Percentiles rank a stretch among this genome's conserved stretches.
Conservation (phyloP, 2,113 vertebrate species). For the Fulica atra region DNA sequence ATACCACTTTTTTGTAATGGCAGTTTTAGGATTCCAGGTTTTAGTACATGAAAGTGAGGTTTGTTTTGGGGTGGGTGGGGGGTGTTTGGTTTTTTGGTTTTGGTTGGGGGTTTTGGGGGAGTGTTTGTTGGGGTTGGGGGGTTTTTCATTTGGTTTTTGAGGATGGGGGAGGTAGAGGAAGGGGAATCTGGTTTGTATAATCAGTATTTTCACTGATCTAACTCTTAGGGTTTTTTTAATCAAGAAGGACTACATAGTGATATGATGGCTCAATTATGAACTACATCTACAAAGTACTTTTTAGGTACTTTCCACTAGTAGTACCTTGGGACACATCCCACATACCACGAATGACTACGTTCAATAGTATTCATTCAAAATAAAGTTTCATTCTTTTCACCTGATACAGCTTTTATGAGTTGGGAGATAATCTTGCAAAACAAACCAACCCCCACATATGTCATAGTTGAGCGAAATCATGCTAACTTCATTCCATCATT, state of each 20-base stretch:
- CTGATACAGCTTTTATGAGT: too few species aligned
- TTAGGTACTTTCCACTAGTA: not conserved
- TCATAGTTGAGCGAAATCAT: not conserved
- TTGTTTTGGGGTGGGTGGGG: not conserved
- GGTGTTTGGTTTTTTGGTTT: too few species aligned
- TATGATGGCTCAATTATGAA: not conserved
- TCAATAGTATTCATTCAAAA: not conserved
- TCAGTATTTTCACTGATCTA: not conserved
- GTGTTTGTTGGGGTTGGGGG: too few species aligned
- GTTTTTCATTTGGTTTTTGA: not conserved
- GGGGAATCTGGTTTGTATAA: not conserved
- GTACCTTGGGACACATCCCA: not conserved
- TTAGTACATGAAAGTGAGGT: not conserved
- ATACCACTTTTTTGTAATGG: not conserved
- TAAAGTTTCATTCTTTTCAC: not conserved
- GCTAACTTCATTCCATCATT: not conserved
- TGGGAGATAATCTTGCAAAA: not conserved
- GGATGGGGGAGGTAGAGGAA: not conserved
- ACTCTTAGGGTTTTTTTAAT: not conserved
- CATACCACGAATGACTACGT: not conserved
- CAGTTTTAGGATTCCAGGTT: not conserved
- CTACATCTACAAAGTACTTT: not conserved
- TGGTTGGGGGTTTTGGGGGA: too few species aligned
- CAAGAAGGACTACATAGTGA: not conserved
- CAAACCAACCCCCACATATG: accelerated